Percentiles rank a stretch among this genome's conserved stretches.
Conservation (phyloP, 2,888 invertebrate species). For the Neria commutata region DNA sequence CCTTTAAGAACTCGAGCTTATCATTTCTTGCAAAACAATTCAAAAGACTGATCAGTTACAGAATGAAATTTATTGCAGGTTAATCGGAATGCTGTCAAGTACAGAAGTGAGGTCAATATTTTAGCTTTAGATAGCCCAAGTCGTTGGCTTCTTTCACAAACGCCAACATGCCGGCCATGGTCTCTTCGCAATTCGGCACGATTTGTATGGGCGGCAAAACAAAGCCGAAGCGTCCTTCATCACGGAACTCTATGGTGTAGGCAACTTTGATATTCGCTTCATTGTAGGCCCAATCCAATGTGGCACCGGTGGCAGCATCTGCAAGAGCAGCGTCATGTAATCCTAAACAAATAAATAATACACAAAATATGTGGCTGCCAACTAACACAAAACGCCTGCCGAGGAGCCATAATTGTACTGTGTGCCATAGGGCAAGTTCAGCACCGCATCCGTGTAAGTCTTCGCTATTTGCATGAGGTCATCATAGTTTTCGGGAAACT, state of each 20-base stretch:
- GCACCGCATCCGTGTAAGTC: conserved; percentile 64
- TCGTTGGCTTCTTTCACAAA: conserved; percentile 56
- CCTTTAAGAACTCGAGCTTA: neutral
- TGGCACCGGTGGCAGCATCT: conserved; percentile 58
- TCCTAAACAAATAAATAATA: neutral
- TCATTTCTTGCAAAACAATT: neutral
- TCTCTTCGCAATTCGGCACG: conserved; percentile 67
- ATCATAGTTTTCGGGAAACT: conserved; percentile 61
- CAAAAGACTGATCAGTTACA: conserved; percentile 11
- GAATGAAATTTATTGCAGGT: conserved; percentile 33
- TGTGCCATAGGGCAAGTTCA: conserved; percentile 62
- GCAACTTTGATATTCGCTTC: conserved; percentile 63
- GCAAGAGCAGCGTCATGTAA: conserved; percentile 4
- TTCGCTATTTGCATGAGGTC: conserved; percentile 62
- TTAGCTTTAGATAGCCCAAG: conserved; percentile 38
- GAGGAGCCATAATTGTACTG: conserved; percentile 64
- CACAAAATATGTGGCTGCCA: neutral
- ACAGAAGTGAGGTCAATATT: conserved; percentile 27
- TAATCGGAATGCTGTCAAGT: too few species aligned
- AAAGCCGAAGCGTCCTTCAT: conserved; percentile 72
- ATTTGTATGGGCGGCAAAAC: conserved; percentile 71
- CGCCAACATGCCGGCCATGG: conserved; percentile 63
- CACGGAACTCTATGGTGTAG: conserved; percentile 65
- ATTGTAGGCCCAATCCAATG: conserved; percentile 65
- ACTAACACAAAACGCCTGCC: conserved; percentile 65